phyloP scores from a whole-genome alignment of 1,140 invertebrate species.

The Brachionus angularis region DNA sequence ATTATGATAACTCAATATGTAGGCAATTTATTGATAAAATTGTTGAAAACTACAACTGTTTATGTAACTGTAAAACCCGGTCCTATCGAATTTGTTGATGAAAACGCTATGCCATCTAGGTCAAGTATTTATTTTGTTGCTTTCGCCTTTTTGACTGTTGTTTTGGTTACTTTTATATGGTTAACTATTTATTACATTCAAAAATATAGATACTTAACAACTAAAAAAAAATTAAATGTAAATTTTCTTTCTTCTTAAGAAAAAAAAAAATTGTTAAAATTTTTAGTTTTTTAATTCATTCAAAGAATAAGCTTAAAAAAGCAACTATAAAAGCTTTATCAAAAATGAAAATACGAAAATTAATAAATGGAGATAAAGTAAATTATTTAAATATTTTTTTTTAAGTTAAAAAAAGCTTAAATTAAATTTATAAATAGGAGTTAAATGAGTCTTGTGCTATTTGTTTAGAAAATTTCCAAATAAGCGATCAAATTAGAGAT shows the following conservation, averaged over 20 bases:
- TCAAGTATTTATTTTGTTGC: conserved; percentile 38
- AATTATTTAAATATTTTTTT: too few species aligned
- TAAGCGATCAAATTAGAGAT: conserved; percentile 37
- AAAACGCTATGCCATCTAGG: conserved; percentile 2
- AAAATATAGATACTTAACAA: conserved; percentile 29
- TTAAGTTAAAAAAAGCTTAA: not conserved
- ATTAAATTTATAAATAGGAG: not conserved
- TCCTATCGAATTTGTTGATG: not conserved
- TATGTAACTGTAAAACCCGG: conserved; percentile 22
- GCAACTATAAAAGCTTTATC: conserved; percentile 33
- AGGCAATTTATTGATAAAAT: not conserved
- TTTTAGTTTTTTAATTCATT: not conserved
- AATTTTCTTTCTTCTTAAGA: not conserved
- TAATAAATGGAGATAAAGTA: conserved; percentile 35
- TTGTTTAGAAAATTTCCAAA: conserved; percentile 40
- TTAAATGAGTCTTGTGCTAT: conserved; percentile 33
- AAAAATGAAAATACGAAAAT: conserved; percentile 26
- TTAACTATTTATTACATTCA: conserved; percentile 32
- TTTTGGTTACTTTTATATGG: conserved; percentile 37
- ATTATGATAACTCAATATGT: conserved; percentile 21
- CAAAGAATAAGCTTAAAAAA: conserved; percentile 20
- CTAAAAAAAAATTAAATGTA: conserved; percentile 14
- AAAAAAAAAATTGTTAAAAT: not conserved
- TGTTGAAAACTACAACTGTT: not conserved
- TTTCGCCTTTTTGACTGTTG: conserved; percentile 19